These are phyloP conservation scores for Synergus gifuensis DNA, from an alignment of 2,888 invertebrate genomes.

Conservation along the genomic window DNA sequence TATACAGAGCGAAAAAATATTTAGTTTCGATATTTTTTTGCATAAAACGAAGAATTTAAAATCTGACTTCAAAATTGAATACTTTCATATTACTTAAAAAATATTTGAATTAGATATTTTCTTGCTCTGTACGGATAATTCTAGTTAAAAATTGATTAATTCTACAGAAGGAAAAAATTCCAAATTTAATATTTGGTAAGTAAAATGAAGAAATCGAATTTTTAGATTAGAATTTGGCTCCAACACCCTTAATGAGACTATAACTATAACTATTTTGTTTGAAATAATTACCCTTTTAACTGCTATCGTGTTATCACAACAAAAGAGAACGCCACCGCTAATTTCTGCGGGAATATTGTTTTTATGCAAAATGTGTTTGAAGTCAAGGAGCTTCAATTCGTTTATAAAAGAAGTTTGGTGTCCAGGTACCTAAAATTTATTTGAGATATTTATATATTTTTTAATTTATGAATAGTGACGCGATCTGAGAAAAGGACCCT, in stretches of 20 bases:
- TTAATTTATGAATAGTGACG: too few species aligned
- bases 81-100: too few species aligned
- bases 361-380: slow-evolving; percentile 88
- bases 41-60: too few species aligned
- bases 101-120: too few species aligned
- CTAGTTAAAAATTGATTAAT: too few species aligned
- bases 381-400: slow-evolving; percentile 94
- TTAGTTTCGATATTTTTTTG: too few species aligned
- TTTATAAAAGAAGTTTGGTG: slow-evolving; percentile 95
- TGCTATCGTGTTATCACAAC: slow-evolving; percentile 94
- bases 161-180: too few species aligned
- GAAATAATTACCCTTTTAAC: slow-evolving; percentile 85
- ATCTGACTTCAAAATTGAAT: too few species aligned
- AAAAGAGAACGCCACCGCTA: slow-evolving; percentile 94
- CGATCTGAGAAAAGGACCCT: too few species aligned
- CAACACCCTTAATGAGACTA: background rate
- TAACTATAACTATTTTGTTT: slow-evolving; percentile 12
- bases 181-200: background rate
- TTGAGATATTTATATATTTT: too few species aligned
- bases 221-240: background rate
- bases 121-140: too few species aligned
- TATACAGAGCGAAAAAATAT: too few species aligned
- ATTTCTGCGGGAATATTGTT: slow-evolving; percentile 91
- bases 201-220: slow-evolving; percentile 13
- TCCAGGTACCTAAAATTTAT: slow-evolving; percentile 78